These are phyloP conservation scores for Bombus fervidus DNA, from an alignment of 1,140 invertebrate genomes.

Conservation along the genomic window DNA sequence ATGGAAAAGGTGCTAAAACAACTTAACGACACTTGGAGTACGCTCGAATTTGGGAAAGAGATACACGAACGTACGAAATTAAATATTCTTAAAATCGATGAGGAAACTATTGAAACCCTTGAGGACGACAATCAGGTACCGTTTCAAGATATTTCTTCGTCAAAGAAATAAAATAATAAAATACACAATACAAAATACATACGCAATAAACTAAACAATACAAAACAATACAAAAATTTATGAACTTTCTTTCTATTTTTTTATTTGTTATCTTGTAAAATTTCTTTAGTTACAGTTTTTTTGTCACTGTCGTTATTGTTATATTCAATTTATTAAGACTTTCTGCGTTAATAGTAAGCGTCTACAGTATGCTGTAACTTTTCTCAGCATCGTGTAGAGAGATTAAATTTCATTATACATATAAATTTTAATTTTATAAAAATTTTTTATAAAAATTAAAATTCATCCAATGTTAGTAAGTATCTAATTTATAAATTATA, in stretches of 20 bases:
- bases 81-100: constrained; percentile 90
- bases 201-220: no score
- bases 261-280: background rate
- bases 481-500: background rate
- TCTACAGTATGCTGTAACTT: no score
- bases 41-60: constrained; percentile 92
- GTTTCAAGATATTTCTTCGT: background rate
- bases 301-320: background rate
- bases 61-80: constrained; percentile 91
- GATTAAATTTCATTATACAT: no score
- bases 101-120: constrained; percentile 95
- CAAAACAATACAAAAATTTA: no score
- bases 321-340: background rate
- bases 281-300: background rate
- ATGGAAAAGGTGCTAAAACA: constrained; percentile 97
- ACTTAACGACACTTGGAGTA: constrained; percentile 91
- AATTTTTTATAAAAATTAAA: no score
- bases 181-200: no score
- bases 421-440: no score
- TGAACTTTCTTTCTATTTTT: background rate
- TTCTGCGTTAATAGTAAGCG: no score
- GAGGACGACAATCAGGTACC: constrained; percentile 97
- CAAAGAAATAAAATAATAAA: background rate
- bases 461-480: no score
- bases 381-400: no score